Evolutionary conservation across 2,113 vertebrate species (phyloP), one percentile per base, ranked within the genome.

Genomic region (Herpetotheres cachinnans): DNA sequence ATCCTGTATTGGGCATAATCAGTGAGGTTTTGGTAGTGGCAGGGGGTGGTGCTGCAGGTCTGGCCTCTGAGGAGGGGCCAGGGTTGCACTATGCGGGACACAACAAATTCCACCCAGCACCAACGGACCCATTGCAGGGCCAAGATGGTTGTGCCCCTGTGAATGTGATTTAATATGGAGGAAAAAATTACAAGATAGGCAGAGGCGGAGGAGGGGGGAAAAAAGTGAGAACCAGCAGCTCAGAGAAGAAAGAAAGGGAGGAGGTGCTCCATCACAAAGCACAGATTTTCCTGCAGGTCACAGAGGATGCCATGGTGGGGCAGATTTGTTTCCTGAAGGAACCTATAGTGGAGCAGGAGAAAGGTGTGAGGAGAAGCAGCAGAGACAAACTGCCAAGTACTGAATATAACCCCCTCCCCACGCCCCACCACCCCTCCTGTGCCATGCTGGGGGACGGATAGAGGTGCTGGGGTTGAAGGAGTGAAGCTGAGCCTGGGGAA

Each of bases 71-170:
- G 58, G 34, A 77, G 24, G n/a, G 6, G 26, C 19, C 46, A 5
- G 13, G 5, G 9, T 9, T 47, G 42, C 36, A 24, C 22, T 20
- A 2, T 82, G 24, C 20, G 63, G 49, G 49, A 73, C 32, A 36
- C 10, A 32, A 49, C 2, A 27, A 70, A 7, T 40, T 86, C 71
- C 34, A 56, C 19, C 6, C 2, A 4, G 34, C 10, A 63, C 29
- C 11, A 82, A 15, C 3, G 22, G 36, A 66, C 3, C 6, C 17
- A 16, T 21, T 1, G 0, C 13, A 47, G 10, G 26, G 14, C 10
- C 16, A 71, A 36, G 56, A 42, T 11, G 10, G 14, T 50, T 11
- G 8, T 7, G 5, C 13, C 40, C 55, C 46, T 15, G 14, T 61
- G 40, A 71, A 81, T 62, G 29, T 26, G 15, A n/a, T 67, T 77